Evolutionary conservation across 2,888 invertebrate species (phyloP).

Genomic region (Orthosia cruda): DNA sequence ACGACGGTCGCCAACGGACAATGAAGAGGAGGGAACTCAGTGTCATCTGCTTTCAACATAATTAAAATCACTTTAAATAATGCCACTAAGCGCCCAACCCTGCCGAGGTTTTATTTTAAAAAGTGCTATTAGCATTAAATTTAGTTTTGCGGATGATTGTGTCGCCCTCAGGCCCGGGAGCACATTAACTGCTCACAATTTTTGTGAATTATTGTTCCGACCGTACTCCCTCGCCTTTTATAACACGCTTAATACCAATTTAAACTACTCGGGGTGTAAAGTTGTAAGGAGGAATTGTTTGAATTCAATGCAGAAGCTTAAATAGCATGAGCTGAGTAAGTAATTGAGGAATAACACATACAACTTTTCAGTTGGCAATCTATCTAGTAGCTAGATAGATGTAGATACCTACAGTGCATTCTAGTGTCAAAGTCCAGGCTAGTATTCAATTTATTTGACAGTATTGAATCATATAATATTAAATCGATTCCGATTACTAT

Average conservation of each 20-base stretch:
- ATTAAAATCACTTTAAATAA: slow-evolving; percentile 92
- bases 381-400: neutral
- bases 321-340: slow-evolving; percentile 14
- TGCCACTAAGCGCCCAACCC: slow-evolving; percentile 89
- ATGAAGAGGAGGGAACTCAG: slow-evolving; percentile 90
- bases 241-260: slow-evolving; percentile 87
- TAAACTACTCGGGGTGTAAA: slow-evolving; percentile 81
- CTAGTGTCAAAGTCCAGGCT: neutral
- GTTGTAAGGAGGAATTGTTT: slow-evolving; percentile 73
- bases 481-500: slow-evolving; percentile 20
- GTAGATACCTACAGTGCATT: neutral
- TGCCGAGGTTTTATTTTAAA: slow-evolving; percentile 89
- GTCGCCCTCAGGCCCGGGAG: slow-evolving; percentile 87
- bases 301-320: slow-evolving; percentile 49
- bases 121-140: slow-evolving; percentile 92
- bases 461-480: slow-evolving; percentile 17
- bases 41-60: slow-evolving; percentile 92
- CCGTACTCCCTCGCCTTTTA: slow-evolving; percentile 87
- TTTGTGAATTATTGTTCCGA: slow-evolving; percentile 90
- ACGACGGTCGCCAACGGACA: slow-evolving; percentile 78
- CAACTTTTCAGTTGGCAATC: neutral
- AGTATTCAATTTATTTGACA: slow-evolving; percentile 20
- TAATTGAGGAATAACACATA: slow-evolving; percentile 19
- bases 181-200: slow-evolving; percentile 89
- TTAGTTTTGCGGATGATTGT: slow-evolving; percentile 91